A percentile compares a stretch with the other conserved stretches of the same genome.
These are phyloP conservation scores for Amblyjoppa proteus DNA, from an alignment of 2,888 invertebrate genomes.

Conservation along the genomic window DNA sequence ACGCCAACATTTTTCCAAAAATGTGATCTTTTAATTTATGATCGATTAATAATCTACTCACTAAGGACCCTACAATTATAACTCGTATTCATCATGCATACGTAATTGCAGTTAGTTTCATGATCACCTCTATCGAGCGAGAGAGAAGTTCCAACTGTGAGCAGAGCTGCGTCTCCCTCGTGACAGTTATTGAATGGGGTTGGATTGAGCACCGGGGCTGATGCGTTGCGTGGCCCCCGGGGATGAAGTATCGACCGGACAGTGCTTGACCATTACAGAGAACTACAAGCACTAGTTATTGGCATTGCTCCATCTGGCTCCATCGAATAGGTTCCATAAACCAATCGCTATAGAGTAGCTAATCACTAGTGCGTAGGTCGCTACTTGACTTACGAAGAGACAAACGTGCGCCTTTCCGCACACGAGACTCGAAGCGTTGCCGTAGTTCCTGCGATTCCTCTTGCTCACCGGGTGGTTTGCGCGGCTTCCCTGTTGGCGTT, in stretches of 20 bases:
- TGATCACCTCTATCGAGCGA: conserved; percentile 18
- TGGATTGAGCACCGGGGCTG: conserved; percentile 52
- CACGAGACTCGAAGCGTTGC: conserved; percentile 45
- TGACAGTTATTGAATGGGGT: conserved; percentile 63
- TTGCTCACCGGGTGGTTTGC: conserved; percentile 37
- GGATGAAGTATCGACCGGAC: conserved; percentile 26
- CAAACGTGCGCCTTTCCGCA: conserved; percentile 64
- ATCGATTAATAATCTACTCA: not conserved
- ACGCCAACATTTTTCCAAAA: not conserved
- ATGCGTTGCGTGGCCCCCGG: conserved; percentile 51
- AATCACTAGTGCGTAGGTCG: conserved; percentile 4
- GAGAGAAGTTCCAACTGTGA: conserved; percentile 38
- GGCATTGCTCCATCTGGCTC: not conserved
- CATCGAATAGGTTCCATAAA: conserved; percentile 14
- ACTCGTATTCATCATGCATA: not conserved
- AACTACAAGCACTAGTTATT: conserved; percentile 12
- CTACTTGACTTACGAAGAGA: conserved; percentile 47
- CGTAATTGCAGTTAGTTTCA: not conserved
- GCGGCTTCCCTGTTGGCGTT: conserved; percentile 16
- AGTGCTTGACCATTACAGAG: conserved; percentile 8
- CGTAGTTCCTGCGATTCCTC: conserved; percentile 58
- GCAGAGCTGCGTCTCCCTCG: conserved; percentile 29
- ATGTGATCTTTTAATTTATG: not conserved
- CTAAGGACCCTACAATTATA: not conserved
- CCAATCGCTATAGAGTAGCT: conserved; percentile 13